Evolutionary conservation across 53 echinoderm and acorn worm genomes (phyloP).

Genomic region (Arbacia lixula): DNA sequence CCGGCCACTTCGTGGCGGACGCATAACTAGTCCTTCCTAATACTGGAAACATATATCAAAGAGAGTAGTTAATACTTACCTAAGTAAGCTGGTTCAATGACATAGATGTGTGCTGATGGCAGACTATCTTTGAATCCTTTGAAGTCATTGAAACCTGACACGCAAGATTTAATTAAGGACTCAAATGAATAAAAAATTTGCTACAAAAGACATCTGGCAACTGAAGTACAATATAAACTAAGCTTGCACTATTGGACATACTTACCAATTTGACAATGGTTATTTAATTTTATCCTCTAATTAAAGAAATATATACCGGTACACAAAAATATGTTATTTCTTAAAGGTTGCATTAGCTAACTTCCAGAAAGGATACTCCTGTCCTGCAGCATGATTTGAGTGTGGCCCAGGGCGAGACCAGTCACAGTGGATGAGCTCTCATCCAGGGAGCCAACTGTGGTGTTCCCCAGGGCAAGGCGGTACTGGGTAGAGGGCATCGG

Average conservation of each 20-base stretch:
- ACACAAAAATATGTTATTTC: background rate
- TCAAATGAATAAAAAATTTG: no score
- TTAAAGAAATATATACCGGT: background rate
- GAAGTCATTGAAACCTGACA: slow-evolving; percentile 48
- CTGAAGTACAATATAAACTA: no score
- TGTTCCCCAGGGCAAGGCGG: slow-evolving; percentile 71
- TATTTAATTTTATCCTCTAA: no score
- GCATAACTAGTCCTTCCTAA: no score
- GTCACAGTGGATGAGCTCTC: slow-evolving; percentile 73
- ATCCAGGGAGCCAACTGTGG: slow-evolving; percentile 71
- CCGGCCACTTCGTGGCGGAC: no score
- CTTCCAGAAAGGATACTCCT: slow-evolving; percentile 93
- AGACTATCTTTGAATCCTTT: slow-evolving; percentile 65
- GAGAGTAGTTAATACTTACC: slow-evolving; percentile 87
- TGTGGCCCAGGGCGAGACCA: slow-evolving; percentile 86
- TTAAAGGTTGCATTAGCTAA: no score
- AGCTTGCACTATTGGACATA: no score
- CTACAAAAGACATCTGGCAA: no score
- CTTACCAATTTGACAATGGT: no score
- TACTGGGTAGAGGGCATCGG: slow-evolving; percentile 97
- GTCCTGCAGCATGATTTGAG: slow-evolving; percentile 83
- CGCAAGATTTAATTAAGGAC: slow-evolving; percentile 12
- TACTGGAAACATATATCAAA: no score
- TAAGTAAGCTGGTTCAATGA: slow-evolving; percentile 93
- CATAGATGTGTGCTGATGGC: slow-evolving; percentile 86